Evolutionary conservation across 2,113 vertebrate genomes (phyloP), one percentile per base, ranked within the genome.

Genomic region (Amblyornis subalaris): DNA sequence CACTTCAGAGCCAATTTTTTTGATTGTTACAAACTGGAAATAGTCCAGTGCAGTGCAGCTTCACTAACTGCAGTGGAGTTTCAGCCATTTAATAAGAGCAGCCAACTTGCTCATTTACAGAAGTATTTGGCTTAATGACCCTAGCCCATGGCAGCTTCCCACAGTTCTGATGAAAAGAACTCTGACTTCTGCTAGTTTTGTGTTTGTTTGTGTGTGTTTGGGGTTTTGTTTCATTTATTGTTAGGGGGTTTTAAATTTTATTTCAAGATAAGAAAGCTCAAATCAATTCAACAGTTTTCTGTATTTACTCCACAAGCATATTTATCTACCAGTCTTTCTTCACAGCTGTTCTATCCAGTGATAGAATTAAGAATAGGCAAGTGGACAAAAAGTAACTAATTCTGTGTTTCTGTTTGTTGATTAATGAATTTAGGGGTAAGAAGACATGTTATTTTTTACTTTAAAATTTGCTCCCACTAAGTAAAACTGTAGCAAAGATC

Each of bases 371-470:
- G 15, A 77, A 36, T 5, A 75, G 11, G 18, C 7, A 72, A 67
- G 14, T 19, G 12, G 13, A 60, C 15, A 82, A 51, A 45, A 90
- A 50, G 2, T 48, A 76, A 58, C 61, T 58, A 42, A 28, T 62
- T 66, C 26, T 8, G 40, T 64, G 19, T 25, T 69, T 74, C 40
- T 38, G 6, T 36, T 15, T 12, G 12, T 42, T 25, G 13, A 35
- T 31, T 3, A 85, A 81, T 47, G 1, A 42, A 54, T 75, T 73
- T 51, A 47, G 25, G 90, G 33, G n/a, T 44, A 53, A 65, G 55
- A 70, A 61, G 19, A 14, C 28, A 61, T 91, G 93, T 76, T 85
- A 80, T 57, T 92, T 95, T 96, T 92, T 90, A n/a, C 42, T 85
- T 70, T 80, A 78, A 89, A 81, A 86, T 85, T 95, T 36, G 6